phyloP scores from a whole-genome alignment of 2,797 vertebrate genomes.

The Bradypus variegatus region DNA sequence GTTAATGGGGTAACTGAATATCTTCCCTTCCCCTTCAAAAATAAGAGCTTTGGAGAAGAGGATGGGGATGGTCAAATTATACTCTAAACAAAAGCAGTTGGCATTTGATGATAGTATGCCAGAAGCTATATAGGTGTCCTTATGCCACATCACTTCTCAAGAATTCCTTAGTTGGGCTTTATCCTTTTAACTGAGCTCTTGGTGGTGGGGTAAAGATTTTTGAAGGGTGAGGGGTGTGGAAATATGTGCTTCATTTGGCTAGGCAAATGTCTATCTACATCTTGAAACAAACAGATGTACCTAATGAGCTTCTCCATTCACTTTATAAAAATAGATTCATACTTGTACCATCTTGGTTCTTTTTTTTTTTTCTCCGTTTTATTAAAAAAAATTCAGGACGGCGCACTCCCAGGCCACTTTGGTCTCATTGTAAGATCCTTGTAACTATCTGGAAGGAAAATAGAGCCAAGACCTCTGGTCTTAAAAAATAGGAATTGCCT shows the following conservation, averaged over 20 bases:
- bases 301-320: slow-evolving; percentile 53
- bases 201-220: slow-evolving; percentile 47
- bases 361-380: slow-evolving; percentile 36
- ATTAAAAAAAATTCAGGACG: slow-evolving; percentile 45
- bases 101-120: slow-evolving; percentile 6
- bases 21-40: slow-evolving; percentile 30
- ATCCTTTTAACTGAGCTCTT: slow-evolving; percentile 49
- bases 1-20: slow-evolving; percentile 47
- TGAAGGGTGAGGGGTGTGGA: slow-evolving; percentile 37
- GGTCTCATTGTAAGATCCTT: slow-evolving; percentile 55
- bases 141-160: slow-evolving; percentile 50
- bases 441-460: slow-evolving; percentile 65
- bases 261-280: slow-evolving; percentile 60
- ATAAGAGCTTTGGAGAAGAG: slow-evolving; percentile 42
- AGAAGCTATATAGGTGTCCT: slow-evolving; percentile 40
- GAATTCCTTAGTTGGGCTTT: slow-evolving; percentile 51
- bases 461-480: slow-evolving; percentile 61
- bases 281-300: slow-evolving; percentile 58
- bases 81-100: slow-evolving; percentile 35
- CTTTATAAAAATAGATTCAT: slow-evolving; percentile 62
- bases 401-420: slow-evolving; percentile 53
- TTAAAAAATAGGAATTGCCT: slow-evolving; percentile 66
- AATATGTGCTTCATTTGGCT: slow-evolving; percentile 48
- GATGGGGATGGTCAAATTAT: slow-evolving; percentile 32
- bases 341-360: slow-evolving; percentile 41